Percentiles rank a stretch among this genome's conserved stretches.
phyloP scores from a whole-genome alignment of 1,140 invertebrate genomes.

The Zaprionus tsacasi region DNA sequence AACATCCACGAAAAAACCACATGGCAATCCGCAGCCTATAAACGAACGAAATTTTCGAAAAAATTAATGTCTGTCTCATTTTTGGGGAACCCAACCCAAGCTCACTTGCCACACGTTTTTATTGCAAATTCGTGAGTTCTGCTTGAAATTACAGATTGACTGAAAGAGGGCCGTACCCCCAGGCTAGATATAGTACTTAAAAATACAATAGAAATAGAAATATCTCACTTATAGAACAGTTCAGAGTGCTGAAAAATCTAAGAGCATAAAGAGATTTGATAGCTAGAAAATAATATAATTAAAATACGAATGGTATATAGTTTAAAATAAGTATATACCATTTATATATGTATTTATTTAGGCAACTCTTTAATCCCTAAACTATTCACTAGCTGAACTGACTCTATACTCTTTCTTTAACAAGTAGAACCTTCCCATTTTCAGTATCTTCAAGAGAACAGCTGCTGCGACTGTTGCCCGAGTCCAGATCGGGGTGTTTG shows the following conservation, averaged over 20 bases:
- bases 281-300: not conserved
- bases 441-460: constrained; percentile 10
- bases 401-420: not conserved
- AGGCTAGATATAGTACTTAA: not conserved
- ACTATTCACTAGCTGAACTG: constrained; percentile 36
- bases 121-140: constrained; percentile 77
- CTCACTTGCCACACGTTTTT: constrained; percentile 74
- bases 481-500: constrained; percentile 12
- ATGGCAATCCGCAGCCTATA: constrained; percentile 45
- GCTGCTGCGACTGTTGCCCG: constrained; percentile 4
- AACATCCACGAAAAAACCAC: constrained; percentile 27
- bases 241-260: not conserved
- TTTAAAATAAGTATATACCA: not conserved
- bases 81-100: constrained; percentile 9
- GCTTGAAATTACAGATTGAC: constrained; percentile 61
- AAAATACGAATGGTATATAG: not conserved
- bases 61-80: constrained; percentile 38
- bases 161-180: not conserved
- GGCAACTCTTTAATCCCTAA: not conserved
- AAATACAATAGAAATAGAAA: not conserved
- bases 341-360: no score
- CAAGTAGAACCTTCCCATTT: not conserved
- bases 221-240: not conserved
- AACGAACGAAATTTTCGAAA: constrained; percentile 20
- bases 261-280: not conserved